Conservation (phyloP, 2,797 vertebrate genomes). For the Typhlichthys subterraneus region DNA sequence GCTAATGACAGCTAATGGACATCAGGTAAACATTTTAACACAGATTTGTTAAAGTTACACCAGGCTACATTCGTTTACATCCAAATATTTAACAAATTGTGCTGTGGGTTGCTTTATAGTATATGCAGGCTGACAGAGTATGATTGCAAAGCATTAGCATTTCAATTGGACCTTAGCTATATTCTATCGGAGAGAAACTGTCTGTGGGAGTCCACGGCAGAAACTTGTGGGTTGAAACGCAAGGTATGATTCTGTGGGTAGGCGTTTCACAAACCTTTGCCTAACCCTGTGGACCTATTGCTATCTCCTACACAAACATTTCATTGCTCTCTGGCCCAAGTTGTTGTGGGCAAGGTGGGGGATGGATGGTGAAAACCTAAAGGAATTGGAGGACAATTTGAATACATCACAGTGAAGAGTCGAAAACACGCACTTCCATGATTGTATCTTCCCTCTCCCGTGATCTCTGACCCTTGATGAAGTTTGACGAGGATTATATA, state of each 20-base stretch:
- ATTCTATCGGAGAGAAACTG: conserved; percentile 41
- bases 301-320: conserved; percentile 60
- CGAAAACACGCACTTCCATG: not conserved
- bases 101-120: not conserved
- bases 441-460: not conserved
- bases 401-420: not conserved
- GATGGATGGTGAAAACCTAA: not conserved
- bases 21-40: not conserved
- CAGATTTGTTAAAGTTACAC: not conserved
- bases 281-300: conserved; percentile 41
- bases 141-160: conserved; percentile 35
- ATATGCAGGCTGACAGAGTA: not conserved
- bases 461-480: not conserved
- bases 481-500: no score
- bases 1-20: no score
- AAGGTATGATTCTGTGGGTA: conserved; percentile 48
- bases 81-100: not conserved
- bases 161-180: conserved; percentile 34
- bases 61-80: not conserved
- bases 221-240: conserved; percentile 37
- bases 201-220: conserved; percentile 47
- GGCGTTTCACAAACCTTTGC: conserved; percentile 60
- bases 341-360: not conserved
- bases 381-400: conserved; percentile 4
- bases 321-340: conserved; percentile 13